Evolutionary conservation across 2,888 invertebrate species (phyloP), one percentile per base, ranked within the genome.

Genomic region (Drosophila formosana): DNA sequence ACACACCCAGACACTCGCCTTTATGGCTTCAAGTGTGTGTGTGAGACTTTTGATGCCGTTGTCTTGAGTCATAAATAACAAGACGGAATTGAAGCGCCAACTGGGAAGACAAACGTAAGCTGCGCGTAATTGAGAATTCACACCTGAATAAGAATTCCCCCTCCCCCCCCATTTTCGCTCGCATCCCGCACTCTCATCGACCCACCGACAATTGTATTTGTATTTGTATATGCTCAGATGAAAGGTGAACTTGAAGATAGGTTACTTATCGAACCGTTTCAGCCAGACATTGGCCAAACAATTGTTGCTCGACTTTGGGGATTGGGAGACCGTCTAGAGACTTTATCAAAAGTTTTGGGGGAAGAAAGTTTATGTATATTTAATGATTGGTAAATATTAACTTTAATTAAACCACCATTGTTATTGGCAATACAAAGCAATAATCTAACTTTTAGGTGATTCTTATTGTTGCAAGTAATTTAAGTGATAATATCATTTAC

Each of bases 11-110:
- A 28, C 18, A 23, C 32, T 32, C 26, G 5, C 3, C 11, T 9
- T 8, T 23, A 18, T 18, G 8, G 1, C 26, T 28, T 1, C 23
- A 7, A 32, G 30, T 11, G 11, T 18, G 37, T n/a, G n/a, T 55
- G 32, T 18, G 32, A 11, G n/a, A 45, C 23, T 41, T 41, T 51
- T 58, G 39, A 61, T 51, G 61, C 28, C 45, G 13, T 52, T 67
- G 51, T 55, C 62, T 45, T 39, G 34, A 9, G 39, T 25, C 67
- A 67, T 75, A 67, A 75, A 75, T 72, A 58, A 72, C 18, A 30
- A 25, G 23, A 5, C 28, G 58, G 52, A 60, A 66, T 66, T 47
- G 46, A 41, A 37, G 55, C 49, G 28, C 46, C 49, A 41, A 45
- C 69, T 55, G 52, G 34, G 30, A 37, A 43, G 43, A 30, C 18